phyloP scores from a whole-genome alignment of 2,888 invertebrate genomes.

The Archips crataeganus region DNA sequence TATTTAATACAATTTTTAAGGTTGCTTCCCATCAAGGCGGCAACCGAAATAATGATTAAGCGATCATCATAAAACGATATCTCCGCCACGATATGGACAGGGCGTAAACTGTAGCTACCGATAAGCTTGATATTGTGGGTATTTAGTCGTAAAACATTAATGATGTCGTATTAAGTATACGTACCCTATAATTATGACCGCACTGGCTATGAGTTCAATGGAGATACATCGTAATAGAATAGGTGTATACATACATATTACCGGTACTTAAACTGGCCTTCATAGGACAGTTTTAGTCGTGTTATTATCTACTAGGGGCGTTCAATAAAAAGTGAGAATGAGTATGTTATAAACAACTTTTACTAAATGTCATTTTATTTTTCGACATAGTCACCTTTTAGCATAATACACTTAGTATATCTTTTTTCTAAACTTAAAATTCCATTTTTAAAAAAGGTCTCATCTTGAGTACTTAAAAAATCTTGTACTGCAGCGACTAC shows the following conservation, averaged over 20 bases:
- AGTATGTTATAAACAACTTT: too few species aligned
- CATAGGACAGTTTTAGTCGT: too few species aligned
- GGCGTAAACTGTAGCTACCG: constrained; percentile 26
- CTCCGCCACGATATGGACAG: constrained; percentile 23
- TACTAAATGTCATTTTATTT: too few species aligned
- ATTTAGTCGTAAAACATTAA: constrained; percentile 35
- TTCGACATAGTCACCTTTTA: too few species aligned
- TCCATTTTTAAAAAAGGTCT: too few species aligned
- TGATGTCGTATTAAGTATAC: constrained; percentile 12
- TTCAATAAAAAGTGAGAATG: too few species aligned
- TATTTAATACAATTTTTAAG: neutral
- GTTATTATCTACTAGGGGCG: too few species aligned
- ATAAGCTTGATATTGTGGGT: constrained; percentile 25
- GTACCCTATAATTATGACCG: constrained; percentile 5
- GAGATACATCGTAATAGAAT: neutral
- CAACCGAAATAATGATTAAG: constrained; percentile 28
- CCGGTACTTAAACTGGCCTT: neutral
- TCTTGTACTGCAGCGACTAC: too few species aligned
- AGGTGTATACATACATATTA: neutral
- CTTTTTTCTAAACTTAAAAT: too few species aligned
- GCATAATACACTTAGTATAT: too few species aligned
- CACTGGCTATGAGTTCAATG: neutral
- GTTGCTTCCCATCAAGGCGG: neutral
- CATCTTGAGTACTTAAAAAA: too few species aligned
- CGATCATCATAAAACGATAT: constrained; percentile 38